Conservation (phyloP, 2,888 invertebrate species). For the Dioctria linearis region DNA sequence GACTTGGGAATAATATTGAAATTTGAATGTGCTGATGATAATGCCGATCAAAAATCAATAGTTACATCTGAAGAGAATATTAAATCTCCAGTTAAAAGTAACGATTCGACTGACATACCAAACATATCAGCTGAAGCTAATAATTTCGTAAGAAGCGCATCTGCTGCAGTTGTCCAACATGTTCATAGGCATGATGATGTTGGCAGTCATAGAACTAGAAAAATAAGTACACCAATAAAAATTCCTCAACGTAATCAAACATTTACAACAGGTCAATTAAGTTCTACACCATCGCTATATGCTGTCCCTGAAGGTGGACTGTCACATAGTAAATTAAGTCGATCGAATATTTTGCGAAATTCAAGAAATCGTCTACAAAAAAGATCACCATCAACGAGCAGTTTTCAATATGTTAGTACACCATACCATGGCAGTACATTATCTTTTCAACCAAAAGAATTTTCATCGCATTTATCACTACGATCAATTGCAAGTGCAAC, state of each 20-base stretch:
- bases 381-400: conserved; percentile 83
- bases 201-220: conserved; percentile 72
- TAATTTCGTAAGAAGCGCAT: conserved; percentile 78
- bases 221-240: conserved; percentile 76
- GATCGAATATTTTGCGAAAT: conserved; percentile 68
- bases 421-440: conserved; percentile 89
- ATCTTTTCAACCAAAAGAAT: conserved; percentile 83
- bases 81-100: conserved; percentile 49
- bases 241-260: conserved; percentile 71
- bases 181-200: conserved; percentile 68
- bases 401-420: conserved; percentile 88
- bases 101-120: conserved; percentile 60
- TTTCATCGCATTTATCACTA: conserved; percentile 84
- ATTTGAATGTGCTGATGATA: conserved; percentile 64
- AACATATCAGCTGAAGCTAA: conserved; percentile 64
- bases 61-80: conserved; percentile 65
- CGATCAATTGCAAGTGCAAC: conserved; percentile 77
- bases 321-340: conserved; percentile 66
- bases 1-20: conserved; percentile 69
- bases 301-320: conserved; percentile 79
- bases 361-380: conserved; percentile 73
- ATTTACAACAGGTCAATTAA: conserved; percentile 73
- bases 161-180: conserved; percentile 79
- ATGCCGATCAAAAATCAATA: conserved; percentile 67
- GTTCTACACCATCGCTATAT: conserved; percentile 78